A percentile compares a stretch with the other conserved stretches of the same genome.
Evolutionary conservation across 2,113 vertebrate species (phyloP).

Genomic region (Struthio camelus): DNA sequence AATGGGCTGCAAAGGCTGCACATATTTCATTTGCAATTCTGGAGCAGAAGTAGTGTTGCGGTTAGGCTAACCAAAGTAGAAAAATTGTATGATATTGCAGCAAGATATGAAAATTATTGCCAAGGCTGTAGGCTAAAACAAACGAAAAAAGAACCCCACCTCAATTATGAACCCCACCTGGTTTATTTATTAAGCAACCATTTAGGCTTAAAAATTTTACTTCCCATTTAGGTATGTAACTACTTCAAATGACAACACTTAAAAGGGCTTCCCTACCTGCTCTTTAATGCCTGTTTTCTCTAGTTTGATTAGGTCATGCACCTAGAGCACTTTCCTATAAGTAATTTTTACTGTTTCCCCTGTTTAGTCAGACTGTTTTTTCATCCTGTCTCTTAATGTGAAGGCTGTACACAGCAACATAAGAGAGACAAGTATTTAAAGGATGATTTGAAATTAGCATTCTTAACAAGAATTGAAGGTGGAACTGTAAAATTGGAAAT

Average conservation of each 20-base stretch:
- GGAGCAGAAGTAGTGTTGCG: not conserved
- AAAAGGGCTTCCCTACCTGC: conserved; percentile 13
- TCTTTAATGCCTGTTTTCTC: not conserved
- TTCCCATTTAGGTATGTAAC: not conserved
- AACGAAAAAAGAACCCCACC: not conserved
- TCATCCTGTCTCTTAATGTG: not conserved
- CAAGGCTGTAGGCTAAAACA: not conserved
- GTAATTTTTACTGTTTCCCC: conserved; percentile 10
- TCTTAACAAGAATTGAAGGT: not conserved
- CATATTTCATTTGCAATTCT: not conserved
- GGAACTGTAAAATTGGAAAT: not conserved
- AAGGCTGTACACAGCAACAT: not conserved
- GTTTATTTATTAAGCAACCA: not conserved
- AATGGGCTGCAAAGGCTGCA: not conserved
- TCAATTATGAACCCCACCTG: not conserved
- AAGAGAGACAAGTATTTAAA: not conserved
- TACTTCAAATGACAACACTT: not conserved
- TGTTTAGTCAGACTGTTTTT: not conserved
- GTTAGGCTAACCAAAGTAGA: not conserved
- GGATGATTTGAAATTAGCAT: not conserved
- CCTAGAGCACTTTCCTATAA: not conserved
- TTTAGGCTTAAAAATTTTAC: not conserved
- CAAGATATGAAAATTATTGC: not conserved
- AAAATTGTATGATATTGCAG: not conserved
- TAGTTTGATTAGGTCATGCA: conserved; percentile 4